Base-by-base conservation (phyloP, 2,888 invertebrate species). In the Cryptocheilus praepositus region DNA sequence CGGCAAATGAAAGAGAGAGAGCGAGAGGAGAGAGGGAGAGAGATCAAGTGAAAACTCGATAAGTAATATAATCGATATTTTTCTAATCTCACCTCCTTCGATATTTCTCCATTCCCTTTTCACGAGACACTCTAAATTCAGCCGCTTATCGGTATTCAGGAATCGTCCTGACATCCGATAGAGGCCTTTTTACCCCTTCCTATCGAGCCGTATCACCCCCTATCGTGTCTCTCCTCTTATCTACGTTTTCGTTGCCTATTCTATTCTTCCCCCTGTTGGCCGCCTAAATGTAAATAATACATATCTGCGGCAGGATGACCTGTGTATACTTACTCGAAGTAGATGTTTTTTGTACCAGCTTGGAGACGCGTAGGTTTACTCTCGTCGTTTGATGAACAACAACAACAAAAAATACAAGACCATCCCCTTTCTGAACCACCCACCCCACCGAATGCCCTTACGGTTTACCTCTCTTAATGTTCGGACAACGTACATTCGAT, bases 321-420 rank as follows among this genome's bases (percentile, higher is more conserved):
- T 62, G 69, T 58, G 67, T 69, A 71, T 56, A 62, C 45, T 28
- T 22, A 21, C 36, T 65, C 65, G 59, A 71, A 59, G 73, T 77
- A 71, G 71, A 73, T 73, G 66, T 62, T 71, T 66, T 67, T 59
- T 77, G 61, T 74, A 74, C 56, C 61, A 71, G 77, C 76, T 76
- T 76, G 73, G 69, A 71, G 73, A 57, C 69, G 68, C 66, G 70
- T 77, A 76, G 73, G 70, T 63, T 71, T 74, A 72, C 53, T 65
- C 62, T 65, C 64, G 70, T 70, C 61, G 63, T 71, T 69, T 61
- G 61, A 64, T 60, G 65, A 55, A 53, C 49, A 16, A 54, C 49
- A 64, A 43, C 45, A 53, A 22, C 3, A 28, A 28, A 28, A 28
- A 28, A 28, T 28, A 28, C 28, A 28, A 28, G 28, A 28, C 7